phyloP scores from a whole-genome alignment of 2,888 invertebrate genomes.

The Cerastis leucographa region DNA sequence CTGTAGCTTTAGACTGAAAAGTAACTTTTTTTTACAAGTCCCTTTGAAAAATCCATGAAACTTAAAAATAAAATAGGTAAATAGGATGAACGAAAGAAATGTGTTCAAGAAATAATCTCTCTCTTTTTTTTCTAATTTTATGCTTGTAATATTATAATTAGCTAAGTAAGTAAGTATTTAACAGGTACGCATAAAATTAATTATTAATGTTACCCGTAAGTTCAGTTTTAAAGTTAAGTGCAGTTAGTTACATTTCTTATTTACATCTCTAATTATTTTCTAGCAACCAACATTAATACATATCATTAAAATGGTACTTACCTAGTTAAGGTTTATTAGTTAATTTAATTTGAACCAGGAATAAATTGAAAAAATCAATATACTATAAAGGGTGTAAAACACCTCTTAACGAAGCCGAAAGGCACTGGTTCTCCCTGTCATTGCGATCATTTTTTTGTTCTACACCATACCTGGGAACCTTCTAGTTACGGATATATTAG shows the following conservation, averaged over 20 bases:
- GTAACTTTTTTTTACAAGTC: conserved; percentile 84
- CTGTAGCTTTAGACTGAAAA: no score
- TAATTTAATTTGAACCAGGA: conserved; percentile 3
- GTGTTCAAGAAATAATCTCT: conserved; percentile 13
- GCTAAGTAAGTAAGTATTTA: conserved; percentile 11
- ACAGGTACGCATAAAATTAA: neutral
- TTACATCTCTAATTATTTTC: neutral
- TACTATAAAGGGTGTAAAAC: no score
- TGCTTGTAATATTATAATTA: conserved; percentile 13
- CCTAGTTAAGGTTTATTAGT: neutral
- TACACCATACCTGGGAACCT: no score
- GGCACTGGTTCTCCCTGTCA: no score
- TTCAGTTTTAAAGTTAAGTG: no score
- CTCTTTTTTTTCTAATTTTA: conserved; percentile 12
- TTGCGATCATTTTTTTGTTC: no score
- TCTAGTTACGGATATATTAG: no score
- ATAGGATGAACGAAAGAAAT: conserved; percentile 24
- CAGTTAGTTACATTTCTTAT: neutral
- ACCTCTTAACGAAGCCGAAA: no score
- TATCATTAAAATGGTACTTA: conserved; percentile 24
- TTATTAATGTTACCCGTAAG: conserved; percentile 2
- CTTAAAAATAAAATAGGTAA: conserved; percentile 56
- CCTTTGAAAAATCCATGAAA: conserved; percentile 73
- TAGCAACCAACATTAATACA: neutral
- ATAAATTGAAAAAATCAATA: neutral